Evolutionary conservation across 53 echinoderm and acorn worm species (phyloP).

Genomic region (Arbacia lixula): DNA sequence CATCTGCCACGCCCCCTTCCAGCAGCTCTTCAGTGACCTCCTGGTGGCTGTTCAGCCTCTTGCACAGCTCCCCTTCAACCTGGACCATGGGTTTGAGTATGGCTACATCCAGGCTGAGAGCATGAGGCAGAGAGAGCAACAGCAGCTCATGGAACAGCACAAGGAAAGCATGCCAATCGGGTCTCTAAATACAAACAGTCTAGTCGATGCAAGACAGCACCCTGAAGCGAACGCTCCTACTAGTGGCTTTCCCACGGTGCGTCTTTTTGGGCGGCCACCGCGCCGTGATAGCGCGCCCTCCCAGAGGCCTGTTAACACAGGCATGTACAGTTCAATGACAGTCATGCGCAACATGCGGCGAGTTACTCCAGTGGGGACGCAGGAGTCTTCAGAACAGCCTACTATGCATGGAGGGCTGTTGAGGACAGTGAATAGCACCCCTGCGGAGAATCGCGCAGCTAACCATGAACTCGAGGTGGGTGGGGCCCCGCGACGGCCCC

Average conservation of each 20-base stretch:
- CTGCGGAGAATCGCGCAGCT: constrained; percentile 58
- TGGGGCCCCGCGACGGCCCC: neutral
- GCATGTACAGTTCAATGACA: constrained; percentile 39
- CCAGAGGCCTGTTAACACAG: neutral
- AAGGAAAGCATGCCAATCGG: neutral
- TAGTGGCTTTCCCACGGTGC: constrained; percentile 65
- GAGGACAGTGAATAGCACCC: constrained; percentile 77
- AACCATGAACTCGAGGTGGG: constrained; percentile 48
- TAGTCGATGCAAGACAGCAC: constrained; percentile 45
- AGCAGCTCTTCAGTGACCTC: constrained; percentile 73
- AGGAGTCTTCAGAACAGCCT: constrained; percentile 81
- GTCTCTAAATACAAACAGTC: constrained; percentile 39
- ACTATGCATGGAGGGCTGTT: constrained; percentile 63
- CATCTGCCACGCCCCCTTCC: constrained; percentile 69
- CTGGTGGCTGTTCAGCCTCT: constrained; percentile 86
- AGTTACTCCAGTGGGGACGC: constrained; percentile 49
- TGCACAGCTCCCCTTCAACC: constrained; percentile 84
- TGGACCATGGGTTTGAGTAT: constrained; percentile 92
- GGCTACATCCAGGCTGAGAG: constrained; percentile 54
- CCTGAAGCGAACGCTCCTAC: constrained; percentile 66
- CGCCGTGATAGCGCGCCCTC: constrained; percentile 20
- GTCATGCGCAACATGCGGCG: constrained; percentile 32
- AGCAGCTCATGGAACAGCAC: constrained; percentile 69
- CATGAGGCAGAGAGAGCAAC: constrained; percentile 71
- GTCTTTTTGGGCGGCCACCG: constrained; percentile 34